Conservation (phyloP, 2,888 invertebrate genomes). For the Protophormia terraenovae region DNA sequence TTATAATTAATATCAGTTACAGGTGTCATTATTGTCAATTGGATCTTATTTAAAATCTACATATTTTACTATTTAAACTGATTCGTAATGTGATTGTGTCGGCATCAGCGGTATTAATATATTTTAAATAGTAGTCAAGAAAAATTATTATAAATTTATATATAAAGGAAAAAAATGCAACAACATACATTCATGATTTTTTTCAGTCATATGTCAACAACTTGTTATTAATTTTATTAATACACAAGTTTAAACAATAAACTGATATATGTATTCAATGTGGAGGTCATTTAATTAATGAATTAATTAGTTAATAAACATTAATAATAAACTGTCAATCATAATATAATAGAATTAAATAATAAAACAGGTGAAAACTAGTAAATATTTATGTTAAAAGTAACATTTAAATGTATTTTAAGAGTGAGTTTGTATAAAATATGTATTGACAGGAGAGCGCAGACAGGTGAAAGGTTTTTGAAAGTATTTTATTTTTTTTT, state of each 20-base stretch:
- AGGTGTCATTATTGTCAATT: constrained; percentile 45
- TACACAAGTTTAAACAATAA: constrained; percentile 8
- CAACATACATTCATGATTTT: background rate
- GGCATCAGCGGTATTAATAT: background rate
- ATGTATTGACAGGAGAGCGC: background rate
- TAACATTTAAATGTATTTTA: background rate
- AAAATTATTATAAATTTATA: background rate
- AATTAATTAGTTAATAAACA: constrained; percentile 47
- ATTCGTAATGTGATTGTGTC: constrained; percentile 3
- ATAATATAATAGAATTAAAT: constrained; percentile 11
- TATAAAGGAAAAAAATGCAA: too few species aligned
- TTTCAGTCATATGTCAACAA: constrained; percentile 39
- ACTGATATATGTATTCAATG: background rate
- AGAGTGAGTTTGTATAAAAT: background rate
- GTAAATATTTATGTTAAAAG: background rate
- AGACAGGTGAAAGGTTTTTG: background rate
- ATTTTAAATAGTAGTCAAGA: background rate
- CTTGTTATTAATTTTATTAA: constrained; percentile 8
- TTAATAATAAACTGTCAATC: constrained; percentile 43
- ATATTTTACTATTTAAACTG: background rate
- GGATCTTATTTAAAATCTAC: background rate
- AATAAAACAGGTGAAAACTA: background rate
- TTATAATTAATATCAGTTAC: constrained; percentile 35
- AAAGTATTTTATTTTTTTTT: background rate
- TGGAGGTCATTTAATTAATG: constrained; percentile 52